Conservation (phyloP, 2,888 invertebrate species). For the Amblyjoppa fuscipennis region DNA sequence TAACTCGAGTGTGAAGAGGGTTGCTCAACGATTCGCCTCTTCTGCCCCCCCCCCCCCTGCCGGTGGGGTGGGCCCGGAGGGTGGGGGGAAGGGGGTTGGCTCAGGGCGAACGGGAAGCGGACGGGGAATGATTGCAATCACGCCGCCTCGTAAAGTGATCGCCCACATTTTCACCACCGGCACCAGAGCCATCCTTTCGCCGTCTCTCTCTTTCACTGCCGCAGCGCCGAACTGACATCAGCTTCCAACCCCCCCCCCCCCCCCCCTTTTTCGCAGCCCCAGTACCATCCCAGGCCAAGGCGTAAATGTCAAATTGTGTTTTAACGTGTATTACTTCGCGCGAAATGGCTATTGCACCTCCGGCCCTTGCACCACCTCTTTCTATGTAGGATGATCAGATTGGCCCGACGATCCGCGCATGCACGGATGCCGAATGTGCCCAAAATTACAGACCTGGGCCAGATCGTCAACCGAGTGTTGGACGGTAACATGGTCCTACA, state of each 20-base stretch:
- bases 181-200: conserved; percentile 39
- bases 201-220: conserved; percentile 39
- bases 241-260: not conserved
- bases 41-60: conserved; percentile 26
- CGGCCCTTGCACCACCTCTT: conserved; percentile 12
- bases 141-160: conserved; percentile 78
- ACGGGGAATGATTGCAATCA: conserved; percentile 77
- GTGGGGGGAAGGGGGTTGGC: conserved; percentile 62
- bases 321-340: conserved; percentile 63
- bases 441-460: no score
- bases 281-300: conserved; percentile 37
- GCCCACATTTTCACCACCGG: conserved; percentile 68
- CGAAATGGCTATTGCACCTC: conserved; percentile 56
- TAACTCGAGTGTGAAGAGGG: conserved; percentile 73
- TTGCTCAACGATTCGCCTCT: conserved; percentile 72
- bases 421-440: not conserved
- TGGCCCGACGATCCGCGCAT: no score
- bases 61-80: conserved; percentile 52
- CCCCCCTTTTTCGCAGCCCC: conserved; percentile 15
- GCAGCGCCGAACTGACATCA: conserved; percentile 32
- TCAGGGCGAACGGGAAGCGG: conserved; percentile 49
- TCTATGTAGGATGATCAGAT: not conserved
- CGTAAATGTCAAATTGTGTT: conserved; percentile 68
- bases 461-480: no score
- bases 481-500: no score